phyloP scores from a whole-genome alignment of 1,140 invertebrate genomes.

The Microplitis demolitor region DNA sequence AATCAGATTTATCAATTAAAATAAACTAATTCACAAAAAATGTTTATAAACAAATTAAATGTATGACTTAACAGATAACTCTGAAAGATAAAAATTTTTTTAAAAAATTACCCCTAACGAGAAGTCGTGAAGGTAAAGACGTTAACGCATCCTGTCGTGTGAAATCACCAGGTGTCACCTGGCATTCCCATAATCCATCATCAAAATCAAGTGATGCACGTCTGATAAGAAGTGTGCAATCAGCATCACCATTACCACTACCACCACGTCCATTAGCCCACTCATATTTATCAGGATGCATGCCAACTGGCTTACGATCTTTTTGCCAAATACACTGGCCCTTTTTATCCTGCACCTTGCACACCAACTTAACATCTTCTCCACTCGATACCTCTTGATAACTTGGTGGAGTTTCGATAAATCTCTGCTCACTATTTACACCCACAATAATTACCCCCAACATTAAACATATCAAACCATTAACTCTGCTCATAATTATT shows the following conservation, averaged over 20 bases:
- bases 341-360: constrained; percentile 82
- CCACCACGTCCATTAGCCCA: constrained; percentile 72
- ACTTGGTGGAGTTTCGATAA: constrained; percentile 77
- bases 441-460: constrained; percentile 15
- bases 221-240: constrained; percentile 84
- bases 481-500: not conserved
- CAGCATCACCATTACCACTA: constrained; percentile 42
- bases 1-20: too few species aligned
- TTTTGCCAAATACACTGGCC: constrained; percentile 92
- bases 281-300: constrained; percentile 86
- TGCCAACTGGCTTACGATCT: constrained; percentile 85
- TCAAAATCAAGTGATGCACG: constrained; percentile 83
- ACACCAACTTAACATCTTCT: constrained; percentile 78
- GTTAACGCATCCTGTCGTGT: constrained; percentile 74
- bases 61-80: not conserved
- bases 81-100: not conserved
- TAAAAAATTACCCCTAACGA: constrained; percentile 75
- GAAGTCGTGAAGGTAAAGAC: constrained; percentile 77
- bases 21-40: too few species aligned
- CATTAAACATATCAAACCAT: not conserved
- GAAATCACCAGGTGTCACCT: constrained; percentile 79
- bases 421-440: constrained; percentile 68
- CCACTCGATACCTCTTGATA: constrained; percentile 88
- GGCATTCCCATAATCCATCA: constrained; percentile 91
- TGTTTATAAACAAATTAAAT: not conserved